Evolutionary conservation across 2,888 invertebrate genomes (phyloP), one percentile per base, ranked within the genome.

Genomic region (Sycophila texana): DNA sequence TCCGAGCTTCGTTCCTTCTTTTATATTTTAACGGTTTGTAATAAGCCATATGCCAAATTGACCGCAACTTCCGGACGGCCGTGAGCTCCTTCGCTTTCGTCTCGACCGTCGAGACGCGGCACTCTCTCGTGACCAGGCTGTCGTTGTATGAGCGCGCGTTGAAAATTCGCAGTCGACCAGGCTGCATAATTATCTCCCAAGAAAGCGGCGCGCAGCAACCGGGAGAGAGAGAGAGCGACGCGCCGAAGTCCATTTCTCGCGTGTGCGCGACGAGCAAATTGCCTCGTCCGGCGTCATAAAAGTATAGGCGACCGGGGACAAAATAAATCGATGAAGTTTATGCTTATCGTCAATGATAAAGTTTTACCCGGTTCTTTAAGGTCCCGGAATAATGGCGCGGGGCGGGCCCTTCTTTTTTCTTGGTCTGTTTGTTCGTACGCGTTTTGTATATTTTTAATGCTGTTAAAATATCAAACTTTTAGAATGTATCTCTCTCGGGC

Each of bases 1-100:
- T 1, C 63, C 68, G 61, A 74, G 61, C 68, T 70, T 78, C 74
- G 74, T 58, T 77, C 74, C 68, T 20, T 77, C 66, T 78, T 49
- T 78, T n/a, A n/a, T n/a, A n/a, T n/a, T 78, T 58, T 77, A 58
- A 74, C 57, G 74, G 74, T 74, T 74, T 49, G 18, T 66, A 73
- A 78, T 73, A 60, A 78, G 73, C 77, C 74, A 71, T 77, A 74
- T 80, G 77, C 71, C 77, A 71, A 74, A 80, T 77, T 71, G 80
- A 77, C 80, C 77, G 77, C 80, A 77, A 80, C 74, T 77, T 80
- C 80, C 80, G 76, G 49, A 65, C 39, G 76, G 26, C 74, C 74
- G 47, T 65, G 65, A 60, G 74, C 68, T 65, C 58, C n/a, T 72
- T 77, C 51, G 12, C 53, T 7, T 16, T 16, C 14, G 63, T 13